phyloP scores from a whole-genome alignment of 2,888 invertebrate species.

The Argynnis bischoffii region DNA sequence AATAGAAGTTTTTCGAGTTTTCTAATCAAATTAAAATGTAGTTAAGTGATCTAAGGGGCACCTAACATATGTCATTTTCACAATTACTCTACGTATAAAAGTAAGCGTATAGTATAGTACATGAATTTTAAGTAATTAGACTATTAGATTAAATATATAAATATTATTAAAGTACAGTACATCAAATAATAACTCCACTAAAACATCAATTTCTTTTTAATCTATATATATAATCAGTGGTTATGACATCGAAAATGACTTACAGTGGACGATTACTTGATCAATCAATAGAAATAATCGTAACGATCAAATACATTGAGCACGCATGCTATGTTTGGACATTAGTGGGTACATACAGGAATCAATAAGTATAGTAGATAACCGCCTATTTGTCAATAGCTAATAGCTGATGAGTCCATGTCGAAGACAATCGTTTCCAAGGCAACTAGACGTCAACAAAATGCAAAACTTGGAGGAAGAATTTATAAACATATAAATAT shows the following conservation, averaged over 20 bases:
- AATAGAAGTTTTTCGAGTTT: too few species aligned
- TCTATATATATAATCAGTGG: conserved; percentile 28
- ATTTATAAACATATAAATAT: neutral
- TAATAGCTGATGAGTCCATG: conserved; percentile 69
- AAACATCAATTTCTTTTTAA: conserved; percentile 23
- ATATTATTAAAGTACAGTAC: conserved; percentile 6
- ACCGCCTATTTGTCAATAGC: conserved; percentile 69
- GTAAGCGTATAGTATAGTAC: too few species aligned
- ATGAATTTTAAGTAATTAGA: neutral
- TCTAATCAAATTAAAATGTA: too few species aligned
- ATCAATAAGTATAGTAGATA: conserved; percentile 43
- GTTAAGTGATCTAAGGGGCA: too few species aligned
- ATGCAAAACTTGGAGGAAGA: conserved; percentile 17
- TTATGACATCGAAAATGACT: conserved; percentile 31
- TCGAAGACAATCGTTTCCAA: conserved; percentile 72
- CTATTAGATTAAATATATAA: conserved; percentile 1
- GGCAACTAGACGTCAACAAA: conserved; percentile 69
- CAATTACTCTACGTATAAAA: too few species aligned
- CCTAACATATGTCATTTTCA: too few species aligned
- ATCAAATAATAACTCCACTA: conserved; percentile 13
- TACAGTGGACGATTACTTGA: conserved; percentile 40
- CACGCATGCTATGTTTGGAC: conserved; percentile 54
- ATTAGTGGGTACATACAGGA: conserved; percentile 46
- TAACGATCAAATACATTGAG: conserved; percentile 53
- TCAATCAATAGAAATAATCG: conserved; percentile 60